Evolutionary conservation across 2,113 vertebrate genomes (phyloP).

Genomic region (Melanotaenia duboulayi): DNA sequence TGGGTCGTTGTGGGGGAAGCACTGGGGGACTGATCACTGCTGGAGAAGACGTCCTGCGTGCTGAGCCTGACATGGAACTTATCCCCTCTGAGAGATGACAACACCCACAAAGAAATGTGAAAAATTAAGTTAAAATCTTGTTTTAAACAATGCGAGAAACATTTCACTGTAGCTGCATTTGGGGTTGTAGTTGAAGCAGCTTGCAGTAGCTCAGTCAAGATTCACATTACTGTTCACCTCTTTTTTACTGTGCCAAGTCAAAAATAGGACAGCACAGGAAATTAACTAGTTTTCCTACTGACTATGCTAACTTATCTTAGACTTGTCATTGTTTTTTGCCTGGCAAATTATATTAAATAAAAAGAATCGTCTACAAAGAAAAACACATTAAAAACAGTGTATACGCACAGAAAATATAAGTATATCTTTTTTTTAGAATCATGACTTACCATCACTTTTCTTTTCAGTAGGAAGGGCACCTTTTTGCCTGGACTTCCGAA

Average conservation of each 20-base stretch:
- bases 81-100: too few relatives aligned
- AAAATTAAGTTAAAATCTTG: not conserved
- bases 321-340: not conserved
- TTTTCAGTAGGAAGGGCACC: not conserved
- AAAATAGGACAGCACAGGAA: not conserved
- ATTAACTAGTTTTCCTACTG: not conserved
- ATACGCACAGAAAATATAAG: too few relatives aligned
- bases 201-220: not conserved
- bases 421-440: too few relatives aligned
- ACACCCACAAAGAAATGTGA: conserved; percentile 3
- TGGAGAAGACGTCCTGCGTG: conserved; percentile 21
- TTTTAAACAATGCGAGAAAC: not conserved
- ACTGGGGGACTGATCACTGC: conserved; percentile 32
- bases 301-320: not conserved
- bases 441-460: conserved; percentile 56
- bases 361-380: not conserved
- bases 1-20: conserved; percentile 52
- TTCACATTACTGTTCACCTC: not conserved
- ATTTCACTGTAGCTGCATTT: not conserved
- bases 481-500: conserved; percentile 22
- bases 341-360: not conserved
- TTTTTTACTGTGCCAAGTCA: not conserved
- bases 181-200: not conserved
- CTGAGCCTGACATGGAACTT: not conserved
- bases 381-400: too few relatives aligned